Evolutionary conservation across 35 echinoderm and acorn worm species (phyloP).

Genomic region (Amphiura filiformis): DNA sequence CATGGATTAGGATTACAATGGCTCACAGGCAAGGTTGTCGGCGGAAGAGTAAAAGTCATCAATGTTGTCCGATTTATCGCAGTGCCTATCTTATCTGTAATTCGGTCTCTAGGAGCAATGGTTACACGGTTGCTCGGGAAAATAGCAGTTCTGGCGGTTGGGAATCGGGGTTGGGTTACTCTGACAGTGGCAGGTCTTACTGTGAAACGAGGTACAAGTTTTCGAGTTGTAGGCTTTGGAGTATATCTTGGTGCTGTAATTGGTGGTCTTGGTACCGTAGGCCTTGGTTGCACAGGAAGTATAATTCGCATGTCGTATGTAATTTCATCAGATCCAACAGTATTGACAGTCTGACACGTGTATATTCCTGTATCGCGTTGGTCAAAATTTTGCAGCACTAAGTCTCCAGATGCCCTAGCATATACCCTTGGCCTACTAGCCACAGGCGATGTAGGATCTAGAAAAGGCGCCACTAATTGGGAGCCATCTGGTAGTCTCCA

Average conservation of each 20-base stretch:
- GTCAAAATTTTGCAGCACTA: constrained; percentile 37
- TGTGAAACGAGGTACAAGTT: background rate
- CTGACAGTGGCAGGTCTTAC: background rate
- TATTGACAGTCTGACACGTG: constrained; percentile 37
- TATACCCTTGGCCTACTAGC: constrained; percentile 1
- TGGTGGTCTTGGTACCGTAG: background rate
- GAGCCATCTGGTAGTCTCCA: constrained; percentile 40
- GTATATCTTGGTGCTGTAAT: background rate
- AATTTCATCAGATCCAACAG: constrained; percentile 38
- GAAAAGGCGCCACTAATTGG: constrained; percentile 15
- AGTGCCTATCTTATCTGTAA: background rate
- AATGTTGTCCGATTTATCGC: background rate
- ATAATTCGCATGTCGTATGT: constrained; percentile 25
- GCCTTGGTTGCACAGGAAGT: background rate
- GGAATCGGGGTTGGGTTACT: too few species aligned
- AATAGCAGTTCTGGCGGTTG: too few species aligned
- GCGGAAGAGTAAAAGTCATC: background rate
- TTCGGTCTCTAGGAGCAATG: too few species aligned
- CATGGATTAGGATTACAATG: constrained; percentile 85
- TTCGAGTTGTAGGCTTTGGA: background rate
- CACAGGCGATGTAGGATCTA: constrained; percentile 18
- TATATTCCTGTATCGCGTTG: constrained; percentile 32
- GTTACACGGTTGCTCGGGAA: too few species aligned
- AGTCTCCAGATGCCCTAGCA: constrained; percentile 31
- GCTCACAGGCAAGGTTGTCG: background rate